Evolutionary conservation across 2,113 vertebrate species (phyloP), one percentile per base, ranked within the genome.

Genomic region (Arothron firmamentum): DNA sequence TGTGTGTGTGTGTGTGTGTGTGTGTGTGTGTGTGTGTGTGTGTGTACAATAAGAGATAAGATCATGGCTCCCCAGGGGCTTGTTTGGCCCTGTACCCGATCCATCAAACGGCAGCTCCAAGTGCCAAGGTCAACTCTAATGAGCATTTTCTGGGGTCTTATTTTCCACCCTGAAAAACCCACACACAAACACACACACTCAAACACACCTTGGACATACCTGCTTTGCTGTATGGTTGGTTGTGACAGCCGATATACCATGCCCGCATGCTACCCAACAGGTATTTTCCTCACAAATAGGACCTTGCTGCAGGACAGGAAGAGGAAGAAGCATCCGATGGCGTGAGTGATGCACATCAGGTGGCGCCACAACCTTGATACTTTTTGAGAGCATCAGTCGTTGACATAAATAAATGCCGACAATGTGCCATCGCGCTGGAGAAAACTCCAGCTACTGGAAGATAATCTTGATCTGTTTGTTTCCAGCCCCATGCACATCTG

Each of bases 71-170:
- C 93, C 94, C 51, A 0, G 92, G 90, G 95, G 85, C 91, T 94
- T 90, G 93, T 95, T 92, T 92, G 82, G 92, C 90, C 87, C 90
- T 67, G 19, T 88, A 93, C 92, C 91, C 85, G 87, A 96, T 98
- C 94, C 94, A 94, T 98, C 96, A 98, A 96, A 92, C 91, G 82
- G 84, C 86, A 80, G 51, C 50, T 92, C 82, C 91, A 84, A 63
- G 86, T 92, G 93, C 94, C 92, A 93, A 96, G 96, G 96, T 98
- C 95, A 94, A 93, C 89, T 62, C 93, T 99, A 99, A 99, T 93
- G 88, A 98, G 94, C 90, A 91, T 87, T 92, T 88, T 91, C 77
- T 90, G 82, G 92, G 90, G 90, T 93, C 90, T 89, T 91, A 89
- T 90, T 90, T 88, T 88, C 82, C 63, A 85, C 75, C 21, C 66